phyloP scores from a whole-genome alignment of 2,888 invertebrate species.

The Epiperipatus broadwayi region DNA sequence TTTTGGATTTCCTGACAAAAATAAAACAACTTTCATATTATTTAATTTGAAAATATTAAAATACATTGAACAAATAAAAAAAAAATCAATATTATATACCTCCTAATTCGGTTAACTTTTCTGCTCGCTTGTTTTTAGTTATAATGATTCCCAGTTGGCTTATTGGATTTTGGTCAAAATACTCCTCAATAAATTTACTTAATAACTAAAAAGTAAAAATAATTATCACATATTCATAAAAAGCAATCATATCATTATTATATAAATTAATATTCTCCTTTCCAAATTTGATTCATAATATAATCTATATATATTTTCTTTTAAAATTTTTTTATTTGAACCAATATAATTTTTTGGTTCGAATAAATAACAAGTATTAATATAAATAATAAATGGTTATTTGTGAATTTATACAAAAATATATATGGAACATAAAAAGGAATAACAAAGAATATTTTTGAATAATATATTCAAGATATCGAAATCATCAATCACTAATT shows the following conservation, averaged over 20 bases:
- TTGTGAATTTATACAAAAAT: too few relatives aligned
- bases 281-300: too few relatives aligned
- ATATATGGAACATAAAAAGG: too few relatives aligned
- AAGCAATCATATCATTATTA: conserved; percentile 13
- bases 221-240: background rate
- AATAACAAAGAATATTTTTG: too few relatives aligned
- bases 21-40: background rate
- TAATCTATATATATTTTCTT: too few relatives aligned
- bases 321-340: too few relatives aligned
- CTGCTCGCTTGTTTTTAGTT: conserved; percentile 79
- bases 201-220: conserved; percentile 44
- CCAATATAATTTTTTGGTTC: too few relatives aligned
- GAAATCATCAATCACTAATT: too few relatives aligned
- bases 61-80: conserved; percentile 12
- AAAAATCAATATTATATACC: conserved; percentile 39
- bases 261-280: background rate
- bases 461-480: too few relatives aligned
- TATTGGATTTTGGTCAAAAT: conserved; percentile 95
- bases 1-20: conserved; percentile 34
- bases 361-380: too few relatives aligned
- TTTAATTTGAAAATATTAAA: conserved; percentile 1
- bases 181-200: conserved; percentile 83
- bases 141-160: conserved; percentile 84
- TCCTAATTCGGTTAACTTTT: conserved; percentile 70
- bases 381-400: too few relatives aligned